Evolutionary conservation across 2,113 vertebrate genomes (phyloP).

Genomic region (Formicarius rufipectus): DNA sequence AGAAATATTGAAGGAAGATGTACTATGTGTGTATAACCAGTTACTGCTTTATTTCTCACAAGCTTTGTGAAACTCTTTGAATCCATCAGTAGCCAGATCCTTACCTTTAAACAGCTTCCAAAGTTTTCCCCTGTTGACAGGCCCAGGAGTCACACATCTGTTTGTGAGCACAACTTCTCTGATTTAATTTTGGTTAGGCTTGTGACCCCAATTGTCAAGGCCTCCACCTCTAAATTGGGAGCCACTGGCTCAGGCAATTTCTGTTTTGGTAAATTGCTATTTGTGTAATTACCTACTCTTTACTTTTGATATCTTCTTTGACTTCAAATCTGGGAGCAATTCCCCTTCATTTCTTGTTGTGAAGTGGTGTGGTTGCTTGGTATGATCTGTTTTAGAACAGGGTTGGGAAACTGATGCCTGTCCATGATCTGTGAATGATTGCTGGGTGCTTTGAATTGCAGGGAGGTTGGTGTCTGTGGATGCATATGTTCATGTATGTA

Average conservation of each 20-base stretch:
- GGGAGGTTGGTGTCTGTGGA: not conserved
- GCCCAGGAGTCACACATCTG: not conserved
- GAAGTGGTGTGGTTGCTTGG: not conserved
- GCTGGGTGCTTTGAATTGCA: not conserved
- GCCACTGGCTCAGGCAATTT: not conserved
- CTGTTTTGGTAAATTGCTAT: not conserved
- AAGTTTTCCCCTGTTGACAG: not conserved
- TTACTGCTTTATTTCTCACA: not conserved
- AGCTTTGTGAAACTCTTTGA: not conserved
- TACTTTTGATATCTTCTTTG: not conserved
- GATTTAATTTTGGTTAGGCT: not conserved
- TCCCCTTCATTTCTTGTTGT: not conserved
- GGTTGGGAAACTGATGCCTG: not conserved
- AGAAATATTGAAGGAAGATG: not conserved
- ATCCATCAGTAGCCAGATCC: not conserved
- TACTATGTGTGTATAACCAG: not conserved
- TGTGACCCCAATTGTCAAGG: not conserved
- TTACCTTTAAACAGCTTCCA: not conserved
- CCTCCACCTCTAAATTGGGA: not conserved
- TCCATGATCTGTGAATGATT: not conserved
- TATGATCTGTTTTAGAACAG: accelerated
- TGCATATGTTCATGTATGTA: not conserved
- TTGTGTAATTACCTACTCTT: not conserved
- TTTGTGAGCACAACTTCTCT: not conserved
- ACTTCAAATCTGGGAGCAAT: not conserved